These are phyloP conservation scores for Myotis daubentonii DNA, from an alignment of 2,797 vertebrate genomes.

Conservation along the genomic window DNA sequence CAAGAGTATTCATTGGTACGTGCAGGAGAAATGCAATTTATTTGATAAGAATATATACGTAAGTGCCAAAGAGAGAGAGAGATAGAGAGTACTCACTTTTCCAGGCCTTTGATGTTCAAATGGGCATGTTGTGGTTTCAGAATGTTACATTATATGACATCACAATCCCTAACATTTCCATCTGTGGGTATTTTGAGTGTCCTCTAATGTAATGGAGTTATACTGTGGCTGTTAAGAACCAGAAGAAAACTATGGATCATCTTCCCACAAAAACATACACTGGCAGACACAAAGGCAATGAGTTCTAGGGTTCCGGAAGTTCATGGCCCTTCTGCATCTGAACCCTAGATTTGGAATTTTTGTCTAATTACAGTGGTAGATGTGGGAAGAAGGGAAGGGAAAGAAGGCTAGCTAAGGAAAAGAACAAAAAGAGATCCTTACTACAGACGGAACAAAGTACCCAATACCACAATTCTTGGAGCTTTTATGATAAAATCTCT, in stretches of 20 bases:
- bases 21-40: not conserved
- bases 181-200: not conserved
- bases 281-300: not conserved
- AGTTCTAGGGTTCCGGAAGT: not conserved
- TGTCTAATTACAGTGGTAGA: not conserved
- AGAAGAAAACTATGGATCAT: not conserved
- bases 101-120: constrained; percentile 51
- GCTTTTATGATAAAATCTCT: not conserved
- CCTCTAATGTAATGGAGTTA: not conserved
- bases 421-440: not conserved
- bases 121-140: constrained; percentile 48
- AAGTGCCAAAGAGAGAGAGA: not conserved
- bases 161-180: constrained; percentile 59
- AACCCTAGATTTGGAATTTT: not conserved
- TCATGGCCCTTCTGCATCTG: not conserved
- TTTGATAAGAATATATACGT: not conserved
- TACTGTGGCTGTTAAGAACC: not conserved
- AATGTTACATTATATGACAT: constrained; percentile 74
- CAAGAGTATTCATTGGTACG: not conserved
- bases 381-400: not conserved
- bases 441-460: not conserved
- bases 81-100: constrained; percentile 66
- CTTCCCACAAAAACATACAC: not conserved
- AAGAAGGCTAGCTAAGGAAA: not conserved
- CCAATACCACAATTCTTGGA: not conserved